Evolutionary conservation across 2,888 invertebrate species (phyloP).

Genomic region (Sarcophaga rosellei): DNA sequence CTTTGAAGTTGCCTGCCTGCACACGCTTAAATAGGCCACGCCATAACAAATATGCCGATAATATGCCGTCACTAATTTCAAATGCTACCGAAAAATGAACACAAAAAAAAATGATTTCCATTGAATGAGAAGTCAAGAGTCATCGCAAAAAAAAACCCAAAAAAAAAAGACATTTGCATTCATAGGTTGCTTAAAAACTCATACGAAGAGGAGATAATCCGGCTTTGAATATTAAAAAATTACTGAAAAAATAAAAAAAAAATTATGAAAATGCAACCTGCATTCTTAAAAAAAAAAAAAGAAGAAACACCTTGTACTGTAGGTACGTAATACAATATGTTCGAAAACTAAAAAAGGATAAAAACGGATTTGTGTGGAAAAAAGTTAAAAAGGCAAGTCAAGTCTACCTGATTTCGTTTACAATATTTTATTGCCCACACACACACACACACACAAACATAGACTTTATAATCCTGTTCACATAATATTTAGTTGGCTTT

Average conservation of each 20-base stretch:
- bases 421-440: neutral
- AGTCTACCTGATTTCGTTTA: conserved; percentile 39
- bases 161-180: no score
- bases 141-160: neutral
- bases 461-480: conserved; percentile 63
- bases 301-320: conserved; percentile 7
- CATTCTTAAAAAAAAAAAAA: neutral
- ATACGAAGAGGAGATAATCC: no score
- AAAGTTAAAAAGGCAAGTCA: conserved; percentile 58
- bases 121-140: neutral
- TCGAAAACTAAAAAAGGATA: conserved; percentile 18
- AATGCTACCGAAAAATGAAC: conserved; percentile 56
- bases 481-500: conserved; percentile 44
- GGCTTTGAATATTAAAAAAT: no score
- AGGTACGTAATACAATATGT: no score
- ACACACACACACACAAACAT: neutral
- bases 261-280: conserved; percentile 2
- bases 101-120: neutral
- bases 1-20: neutral
- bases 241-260: no score
- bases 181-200: no score
- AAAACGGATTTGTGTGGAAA: conserved; percentile 57
- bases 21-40: no score
- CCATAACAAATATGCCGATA: neutral
- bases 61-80: conserved; percentile 62